Percentiles rank a stretch among this genome's conserved stretches.
Conservation (phyloP, 1,140 invertebrate genomes). For the Drosophila albomicans region DNA sequence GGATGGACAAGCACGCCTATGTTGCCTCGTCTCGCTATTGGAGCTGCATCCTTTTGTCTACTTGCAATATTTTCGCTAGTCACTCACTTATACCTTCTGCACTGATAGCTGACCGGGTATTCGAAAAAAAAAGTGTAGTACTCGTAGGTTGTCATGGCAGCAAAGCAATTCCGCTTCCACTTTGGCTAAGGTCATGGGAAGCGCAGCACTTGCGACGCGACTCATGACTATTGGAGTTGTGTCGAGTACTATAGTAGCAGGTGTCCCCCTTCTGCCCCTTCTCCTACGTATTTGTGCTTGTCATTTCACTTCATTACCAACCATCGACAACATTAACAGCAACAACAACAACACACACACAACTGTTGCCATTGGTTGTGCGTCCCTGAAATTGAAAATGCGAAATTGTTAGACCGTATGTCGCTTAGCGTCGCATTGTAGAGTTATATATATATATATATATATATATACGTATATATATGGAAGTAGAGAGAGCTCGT, state of each 20-base stretch:
- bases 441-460: background rate
- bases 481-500: slow-evolving; percentile 41
- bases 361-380: slow-evolving; percentile 72
- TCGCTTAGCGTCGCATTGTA: slow-evolving; percentile 13
- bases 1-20: too few relatives aligned
- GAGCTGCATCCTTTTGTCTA: too few relatives aligned
- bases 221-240: slow-evolving; percentile 37
- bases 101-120: background rate
- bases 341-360: slow-evolving; percentile 11
- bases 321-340: slow-evolving; percentile 48
- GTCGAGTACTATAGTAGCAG: background rate
- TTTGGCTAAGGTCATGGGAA: slow-evolving; percentile 77
- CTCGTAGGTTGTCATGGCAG: slow-evolving; percentile 61
- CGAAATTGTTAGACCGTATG: slow-evolving; percentile 48
- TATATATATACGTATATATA: too few relatives aligned
- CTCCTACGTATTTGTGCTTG: slow-evolving; percentile 50
- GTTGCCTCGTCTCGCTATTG: too few relatives aligned
- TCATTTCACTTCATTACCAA: slow-evolving; percentile 62
- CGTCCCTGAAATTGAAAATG: slow-evolving; percentile 78
- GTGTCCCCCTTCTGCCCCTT: background rate
- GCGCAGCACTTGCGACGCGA: slow-evolving; percentile 47
- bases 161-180: slow-evolving; percentile 65
- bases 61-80: too few relatives aligned
- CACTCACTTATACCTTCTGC: background rate
- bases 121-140: slow-evolving; percentile 7